These are phyloP conservation scores for Drosophila kanekoi DNA, from an alignment of 2,888 invertebrate species.

Conservation along the genomic window DNA sequence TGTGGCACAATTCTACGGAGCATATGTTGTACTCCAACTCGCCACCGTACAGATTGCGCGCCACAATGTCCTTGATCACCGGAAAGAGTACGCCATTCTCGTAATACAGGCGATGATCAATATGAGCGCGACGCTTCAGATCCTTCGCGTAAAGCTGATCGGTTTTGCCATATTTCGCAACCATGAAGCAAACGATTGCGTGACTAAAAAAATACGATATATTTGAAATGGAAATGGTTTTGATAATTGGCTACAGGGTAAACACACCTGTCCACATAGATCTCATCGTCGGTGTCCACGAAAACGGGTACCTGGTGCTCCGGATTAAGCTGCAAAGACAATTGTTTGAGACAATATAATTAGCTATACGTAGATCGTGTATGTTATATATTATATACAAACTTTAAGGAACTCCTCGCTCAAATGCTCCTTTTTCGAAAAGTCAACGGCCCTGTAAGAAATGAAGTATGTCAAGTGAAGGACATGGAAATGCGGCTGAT, in stretches of 20 bases:
- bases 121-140: conserved; percentile 85
- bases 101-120: conserved; percentile 87
- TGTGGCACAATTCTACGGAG: conserved; percentile 75
- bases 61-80: conserved; percentile 84
- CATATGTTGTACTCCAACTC: conserved; percentile 74
- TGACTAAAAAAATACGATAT: conserved; percentile 81
- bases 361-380: too few species aligned
- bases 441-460: conserved; percentile 84
- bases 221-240: neutral
- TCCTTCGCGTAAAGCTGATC: conserved; percentile 87
- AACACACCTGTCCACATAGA: conserved; percentile 86
- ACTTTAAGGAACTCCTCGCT: conserved; percentile 84
- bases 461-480: neutral
- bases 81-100: conserved; percentile 86
- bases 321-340: conserved; percentile 86
- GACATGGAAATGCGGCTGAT: neutral
- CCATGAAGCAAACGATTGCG: conserved; percentile 86
- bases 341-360: too few species aligned
- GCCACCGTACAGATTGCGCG: conserved; percentile 80
- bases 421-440: conserved; percentile 83
- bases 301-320: conserved; percentile 87
- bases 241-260: neutral
- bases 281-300: conserved; percentile 86
- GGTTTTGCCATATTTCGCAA: conserved; percentile 86
- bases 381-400: conserved; percentile 5